Evolutionary conservation across 2,888 invertebrate species (phyloP), one percentile per base, ranked within the genome.

Genomic region (Macaria liturata): DNA sequence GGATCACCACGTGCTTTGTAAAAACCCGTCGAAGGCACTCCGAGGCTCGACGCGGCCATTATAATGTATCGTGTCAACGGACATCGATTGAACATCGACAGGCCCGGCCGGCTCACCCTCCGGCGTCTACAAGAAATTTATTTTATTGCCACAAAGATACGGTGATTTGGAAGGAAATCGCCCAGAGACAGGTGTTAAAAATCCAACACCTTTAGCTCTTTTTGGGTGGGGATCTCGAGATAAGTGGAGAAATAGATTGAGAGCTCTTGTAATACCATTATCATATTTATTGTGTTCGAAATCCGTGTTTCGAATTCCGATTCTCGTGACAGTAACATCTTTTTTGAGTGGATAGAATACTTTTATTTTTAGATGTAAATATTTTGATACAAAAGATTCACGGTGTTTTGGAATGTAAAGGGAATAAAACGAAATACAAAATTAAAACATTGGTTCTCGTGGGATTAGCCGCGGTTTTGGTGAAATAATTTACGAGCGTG

Each of bases 51-150:
- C 70, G 80, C 80, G 83, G 78, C 90, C 90, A 88, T 90, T 90
- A 88, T 91, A 91, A 90, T 88, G 88, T 87, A 85, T 88, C 87
- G 89, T 90, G 91, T 91, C 91, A 91, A 86, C 88, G 89, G 82
- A 88, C 90, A 90, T 85, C 88, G 88, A 88, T 86, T 85, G 90
- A 88, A 86, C 89, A 89, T 88, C 88, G 91, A 88, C 87, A 85
- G 70, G 75, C 73, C 71, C 76, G 69, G 75, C 73, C 70, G 74
- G 72, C 74, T 86, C 84, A 86, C 89, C 91, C 91, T 90, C 85
- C 81, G 87, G 88, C 90, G 89, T 86, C 88, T 83, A 86, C 84
- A 88, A 78, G 79, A 87, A 90, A 91, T 91, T 90, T 91, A 91
- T 91, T 91, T 91, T 91, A 91, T 91, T 89, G 85, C 90, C 76